These are phyloP conservation scores for Pampusana beccarii DNA, from an alignment of 2,113 vertebrate species.

Conservation along the genomic window DNA sequence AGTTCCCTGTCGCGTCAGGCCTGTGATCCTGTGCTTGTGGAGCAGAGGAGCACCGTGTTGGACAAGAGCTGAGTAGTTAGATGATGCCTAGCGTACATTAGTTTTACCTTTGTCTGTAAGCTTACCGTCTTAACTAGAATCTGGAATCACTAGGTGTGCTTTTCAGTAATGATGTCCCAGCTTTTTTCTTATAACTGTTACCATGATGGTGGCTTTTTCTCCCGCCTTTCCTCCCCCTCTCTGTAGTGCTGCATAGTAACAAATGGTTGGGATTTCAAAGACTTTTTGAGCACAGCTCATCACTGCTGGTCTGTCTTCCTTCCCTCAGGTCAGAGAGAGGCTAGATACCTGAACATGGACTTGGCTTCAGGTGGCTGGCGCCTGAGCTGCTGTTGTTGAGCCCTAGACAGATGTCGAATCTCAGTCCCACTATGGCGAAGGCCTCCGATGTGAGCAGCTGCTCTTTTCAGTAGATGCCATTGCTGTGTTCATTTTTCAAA, in stretches of 20 bases:
- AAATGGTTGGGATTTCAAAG: background rate
- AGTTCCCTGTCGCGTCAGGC: background rate
- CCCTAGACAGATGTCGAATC: background rate
- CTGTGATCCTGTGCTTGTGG: background rate
- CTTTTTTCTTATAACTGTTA: background rate
- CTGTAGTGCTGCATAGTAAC: background rate
- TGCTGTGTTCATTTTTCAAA: background rate
- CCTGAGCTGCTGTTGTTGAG: background rate
- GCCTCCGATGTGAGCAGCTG: background rate
- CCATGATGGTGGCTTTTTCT: background rate
- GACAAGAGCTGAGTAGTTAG: background rate
- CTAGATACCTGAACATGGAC: background rate
- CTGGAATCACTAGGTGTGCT: background rate
- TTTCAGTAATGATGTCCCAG: background rate
- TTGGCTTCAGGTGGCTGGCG: background rate
- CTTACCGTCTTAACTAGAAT: background rate
- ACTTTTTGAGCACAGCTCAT: background rate
- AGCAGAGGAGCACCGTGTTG: background rate
- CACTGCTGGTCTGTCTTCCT: background rate
- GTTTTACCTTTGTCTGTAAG: background rate
- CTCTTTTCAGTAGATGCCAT: background rate
- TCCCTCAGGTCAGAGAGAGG: background rate
- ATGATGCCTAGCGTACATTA: background rate
- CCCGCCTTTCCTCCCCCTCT: background rate
- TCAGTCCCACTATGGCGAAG: background rate